Evolutionary conservation across 1,140 invertebrate species (phyloP).

Genomic region (Schlechtendalia chinensis): DNA sequence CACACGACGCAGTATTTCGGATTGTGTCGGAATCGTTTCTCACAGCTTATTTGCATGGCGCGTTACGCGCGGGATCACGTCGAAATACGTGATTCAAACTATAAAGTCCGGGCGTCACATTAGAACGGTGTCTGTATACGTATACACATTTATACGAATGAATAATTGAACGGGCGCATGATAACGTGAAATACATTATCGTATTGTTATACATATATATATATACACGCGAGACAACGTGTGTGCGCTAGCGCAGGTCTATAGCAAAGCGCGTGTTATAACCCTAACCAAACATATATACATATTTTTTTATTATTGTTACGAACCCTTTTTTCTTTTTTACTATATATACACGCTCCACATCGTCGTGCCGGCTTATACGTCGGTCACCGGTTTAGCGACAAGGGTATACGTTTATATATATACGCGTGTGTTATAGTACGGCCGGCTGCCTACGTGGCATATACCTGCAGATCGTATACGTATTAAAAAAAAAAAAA

Average conservation of each 20-base stretch:
- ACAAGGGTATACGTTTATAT: slow-evolving; percentile 27
- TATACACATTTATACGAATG: too few relatives aligned
- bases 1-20: slow-evolving; percentile 13
- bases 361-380: neutral
- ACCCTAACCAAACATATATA: slow-evolving; percentile 19
- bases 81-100: slow-evolving; percentile 1
- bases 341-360: too few relatives aligned
- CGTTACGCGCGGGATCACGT: too few relatives aligned
- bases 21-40: slow-evolving; percentile 39
- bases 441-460: slow-evolving; percentile 26
- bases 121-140: neutral
- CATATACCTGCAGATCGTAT: neutral
- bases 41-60: neutral
- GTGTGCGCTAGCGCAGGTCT: neutral
- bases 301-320: too few relatives aligned
- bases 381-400: slow-evolving; percentile 20
- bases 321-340: slow-evolving; percentile 33
- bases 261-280: neutral
- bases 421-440: too few relatives aligned
- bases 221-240: neutral
- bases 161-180: too few relatives aligned
- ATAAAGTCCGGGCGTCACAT: too few relatives aligned
- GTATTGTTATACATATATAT: too few relatives aligned
- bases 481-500: too few relatives aligned
- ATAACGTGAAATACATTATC: too few relatives aligned